A percentile compares a stretch with the other conserved stretches of the same genome.
Evolutionary conservation across 1,140 invertebrate genomes (phyloP).

Genomic region (Leguminivora glycinivorella): DNA sequence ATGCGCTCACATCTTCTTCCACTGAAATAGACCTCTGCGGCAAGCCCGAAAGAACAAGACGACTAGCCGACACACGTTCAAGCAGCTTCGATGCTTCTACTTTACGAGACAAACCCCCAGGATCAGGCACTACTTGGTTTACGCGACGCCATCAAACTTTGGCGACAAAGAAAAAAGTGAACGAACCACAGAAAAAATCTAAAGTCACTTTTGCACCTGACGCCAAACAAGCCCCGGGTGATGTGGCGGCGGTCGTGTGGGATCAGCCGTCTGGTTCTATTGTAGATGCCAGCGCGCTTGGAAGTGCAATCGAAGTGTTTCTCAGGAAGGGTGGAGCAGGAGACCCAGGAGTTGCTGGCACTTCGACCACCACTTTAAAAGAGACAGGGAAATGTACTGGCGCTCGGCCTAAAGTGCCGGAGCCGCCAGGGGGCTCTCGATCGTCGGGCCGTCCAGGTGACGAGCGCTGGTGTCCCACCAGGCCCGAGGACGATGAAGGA

Average conservation of each 20-base stretch:
- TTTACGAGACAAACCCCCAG: constrained; percentile 77
- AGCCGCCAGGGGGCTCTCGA: constrained; percentile 53
- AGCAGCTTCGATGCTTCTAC: constrained; percentile 91
- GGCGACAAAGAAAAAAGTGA: constrained; percentile 82
- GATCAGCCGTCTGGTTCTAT: constrained; percentile 85
- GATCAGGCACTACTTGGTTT: constrained; percentile 85
- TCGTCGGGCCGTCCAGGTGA: constrained; percentile 43
- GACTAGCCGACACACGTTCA: constrained; percentile 83
- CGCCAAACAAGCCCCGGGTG: constrained; percentile 58
- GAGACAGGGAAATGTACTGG: constrained; percentile 47
- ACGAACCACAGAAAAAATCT: constrained; percentile 74
- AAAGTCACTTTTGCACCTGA: constrained; percentile 76
- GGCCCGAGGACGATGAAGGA: constrained; percentile 82
- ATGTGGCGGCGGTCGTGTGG: constrained; percentile 81
- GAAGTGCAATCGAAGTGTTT: constrained; percentile 90
- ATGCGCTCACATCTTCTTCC: constrained; percentile 88
- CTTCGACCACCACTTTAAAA: constrained; percentile 68
- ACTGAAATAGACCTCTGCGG: constrained; percentile 86
- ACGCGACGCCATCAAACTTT: constrained; percentile 86
- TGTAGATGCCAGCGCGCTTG: constrained; percentile 87
- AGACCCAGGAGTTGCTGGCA: constrained; percentile 63
- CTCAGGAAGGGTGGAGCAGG: constrained; percentile 80
- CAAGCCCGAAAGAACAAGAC: constrained; percentile 59
- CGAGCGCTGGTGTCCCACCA: constrained; percentile 78
- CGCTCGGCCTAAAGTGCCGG: constrained; percentile 54